These are phyloP conservation scores for Chlorospingus semifuscus DNA, from an alignment of 2,797 vertebrate species.

Conservation along the genomic window DNA sequence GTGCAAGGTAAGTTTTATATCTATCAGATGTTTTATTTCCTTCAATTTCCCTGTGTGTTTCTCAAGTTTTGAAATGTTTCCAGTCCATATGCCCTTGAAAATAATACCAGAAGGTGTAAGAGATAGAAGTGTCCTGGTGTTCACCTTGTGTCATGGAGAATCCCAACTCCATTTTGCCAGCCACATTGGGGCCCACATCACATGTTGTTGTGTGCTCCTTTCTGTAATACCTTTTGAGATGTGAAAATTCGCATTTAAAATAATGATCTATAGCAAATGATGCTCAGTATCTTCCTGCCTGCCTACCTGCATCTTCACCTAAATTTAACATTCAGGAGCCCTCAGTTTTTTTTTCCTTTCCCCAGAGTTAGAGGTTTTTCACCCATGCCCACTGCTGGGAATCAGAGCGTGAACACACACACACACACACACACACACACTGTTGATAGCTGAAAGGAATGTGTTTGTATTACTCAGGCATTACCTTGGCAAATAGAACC, in stretches of 20 bases:
- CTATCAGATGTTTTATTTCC: background rate
- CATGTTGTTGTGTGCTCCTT: rapidly evolving
- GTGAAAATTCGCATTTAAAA: background rate
- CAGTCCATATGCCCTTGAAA: background rate
- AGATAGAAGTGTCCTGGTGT: background rate
- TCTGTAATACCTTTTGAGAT: background rate
- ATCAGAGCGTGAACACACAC: background rate
- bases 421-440: background rate
- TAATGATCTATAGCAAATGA: background rate
- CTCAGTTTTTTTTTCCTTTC: background rate
- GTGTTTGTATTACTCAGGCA: background rate
- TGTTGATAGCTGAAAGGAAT: background rate
- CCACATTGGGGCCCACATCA: rapidly evolving
- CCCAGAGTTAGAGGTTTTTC: background rate
- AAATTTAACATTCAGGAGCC: background rate
- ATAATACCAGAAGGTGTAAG: background rate
- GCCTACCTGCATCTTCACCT: background rate
- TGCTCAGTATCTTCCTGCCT: background rate
- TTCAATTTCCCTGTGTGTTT: background rate
- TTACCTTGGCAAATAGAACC: background rate
- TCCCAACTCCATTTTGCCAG: background rate
- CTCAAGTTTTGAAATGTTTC: background rate
- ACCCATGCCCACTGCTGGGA: background rate
- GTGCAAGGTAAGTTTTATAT: background rate
- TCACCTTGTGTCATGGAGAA: background rate